A percentile compares a stretch with the other conserved stretches of the same genome.
Evolutionary conservation across 2,797 vertebrate species (phyloP).

Genomic region (Poecilia velifera): DNA sequence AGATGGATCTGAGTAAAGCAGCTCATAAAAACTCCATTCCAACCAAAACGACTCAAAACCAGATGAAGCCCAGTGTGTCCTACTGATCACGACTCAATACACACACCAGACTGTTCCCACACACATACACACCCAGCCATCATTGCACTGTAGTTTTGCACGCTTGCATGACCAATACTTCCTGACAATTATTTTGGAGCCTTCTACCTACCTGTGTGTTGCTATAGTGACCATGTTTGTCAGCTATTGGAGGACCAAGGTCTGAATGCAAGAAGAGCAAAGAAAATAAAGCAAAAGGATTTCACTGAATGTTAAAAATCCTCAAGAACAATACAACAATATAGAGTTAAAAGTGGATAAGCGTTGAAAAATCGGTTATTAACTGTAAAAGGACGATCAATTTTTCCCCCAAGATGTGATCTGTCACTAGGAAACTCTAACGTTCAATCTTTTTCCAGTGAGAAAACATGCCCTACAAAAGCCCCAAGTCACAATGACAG

Average conservation of each 20-base stretch:
- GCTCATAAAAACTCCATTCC: neutral
- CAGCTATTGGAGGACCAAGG: conserved; percentile 28
- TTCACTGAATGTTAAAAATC: neutral
- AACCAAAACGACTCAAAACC: neutral
- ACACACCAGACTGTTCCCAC: conserved; percentile 6
- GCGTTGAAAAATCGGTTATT: neutral
- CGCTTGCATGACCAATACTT: conserved; percentile 14
- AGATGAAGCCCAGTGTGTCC: neutral
- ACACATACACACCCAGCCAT: conserved; percentile 10
- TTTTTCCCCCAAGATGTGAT: too few relatives aligned
- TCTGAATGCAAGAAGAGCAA: neutral
- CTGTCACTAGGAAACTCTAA: neutral
- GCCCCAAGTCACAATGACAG: neutral
- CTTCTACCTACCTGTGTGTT: conserved; percentile 56
- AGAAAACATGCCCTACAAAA: neutral
- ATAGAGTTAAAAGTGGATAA: neutral
- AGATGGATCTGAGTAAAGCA: neutral
- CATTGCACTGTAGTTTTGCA: conserved; percentile 17
- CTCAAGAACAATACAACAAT: neutral
- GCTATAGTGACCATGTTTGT: conserved; percentile 62
- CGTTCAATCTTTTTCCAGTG: neutral
- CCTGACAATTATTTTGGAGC: conserved; percentile 34
- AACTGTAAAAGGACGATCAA: neutral
- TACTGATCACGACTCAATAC: conserved; percentile 13
- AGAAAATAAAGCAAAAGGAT: neutral